A percentile compares a stretch with the other conserved stretches of the same genome.
Evolutionary conservation across 30 jellyfish, hydroid and myxozoan species (phyloP).

Genomic region (Pseudorhiza aurosa): DNA sequence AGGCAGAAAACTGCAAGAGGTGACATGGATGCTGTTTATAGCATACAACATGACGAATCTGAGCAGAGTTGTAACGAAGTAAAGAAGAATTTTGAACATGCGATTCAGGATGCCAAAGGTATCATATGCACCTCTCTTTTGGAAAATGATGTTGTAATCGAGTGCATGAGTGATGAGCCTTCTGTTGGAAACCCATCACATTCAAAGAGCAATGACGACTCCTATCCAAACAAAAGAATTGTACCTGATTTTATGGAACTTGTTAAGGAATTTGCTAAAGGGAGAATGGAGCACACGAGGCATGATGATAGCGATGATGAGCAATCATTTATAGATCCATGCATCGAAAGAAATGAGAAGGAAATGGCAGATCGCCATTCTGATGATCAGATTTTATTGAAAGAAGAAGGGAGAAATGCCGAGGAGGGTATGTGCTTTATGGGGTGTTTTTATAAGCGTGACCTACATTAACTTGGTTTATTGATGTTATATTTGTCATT

Average conservation of each 20-base stretch:
- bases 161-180: too few relatives aligned
- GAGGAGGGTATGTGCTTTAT: neutral
- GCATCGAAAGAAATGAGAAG: neutral
- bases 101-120: neutral
- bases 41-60: neutral
- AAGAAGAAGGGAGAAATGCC: neutral
- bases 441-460: too few relatives aligned
- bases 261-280: constrained; percentile 5
- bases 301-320: constrained; percentile 18
- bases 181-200: neutral
- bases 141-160: neutral
- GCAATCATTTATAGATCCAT: neutral
- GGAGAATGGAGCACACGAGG: neutral
- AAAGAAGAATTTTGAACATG: neutral
- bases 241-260: constrained; percentile 13
- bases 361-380: too few relatives aligned
- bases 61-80: neutral
- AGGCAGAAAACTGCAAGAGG: neutral
- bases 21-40: neutral
- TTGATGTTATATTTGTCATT: too few relatives aligned
- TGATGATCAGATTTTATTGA: neutral
- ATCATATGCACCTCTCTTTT: neutral
- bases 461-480: too few relatives aligned
- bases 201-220: neutral
- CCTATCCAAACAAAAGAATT: neutral